Base-by-base conservation (phyloP, 1,140 invertebrate species). In the Acromyrmex echinatior region DNA sequence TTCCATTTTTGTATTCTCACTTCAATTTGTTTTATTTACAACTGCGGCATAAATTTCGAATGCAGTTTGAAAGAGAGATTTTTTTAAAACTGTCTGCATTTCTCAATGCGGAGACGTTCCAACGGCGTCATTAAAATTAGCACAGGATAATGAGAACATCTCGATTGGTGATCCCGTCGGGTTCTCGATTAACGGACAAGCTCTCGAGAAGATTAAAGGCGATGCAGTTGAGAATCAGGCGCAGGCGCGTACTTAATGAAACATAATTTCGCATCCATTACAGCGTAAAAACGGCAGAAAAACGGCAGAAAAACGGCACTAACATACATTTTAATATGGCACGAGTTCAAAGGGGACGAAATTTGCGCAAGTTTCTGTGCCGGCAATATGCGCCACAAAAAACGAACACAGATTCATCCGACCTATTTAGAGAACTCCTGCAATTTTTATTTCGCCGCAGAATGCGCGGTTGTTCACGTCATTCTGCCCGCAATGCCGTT, bases 181-280 rank as follows among this genome's bases (percentile, higher is more conserved):
- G 56, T 74, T 84, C 70, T 84, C 58, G 80, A 76, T 84, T 84
- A 84, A 70, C 70, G 56, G 58, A 84, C 56, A 58, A 51, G 80
- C 80, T 84, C 80, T 84, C 56, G 56, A 76, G 80, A 84, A 84
- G 80, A 84, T 84, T 84, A 84, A 84, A 84, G 80, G 71, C 70
- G 58, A 84, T 76, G 80, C 39, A 84, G 70, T 51, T 74, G 80
- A 49, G 56, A 56, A 76, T 84, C 70, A 56, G 5, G 70, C 70
- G 70, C 80, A 84, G 56, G 56, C 80, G 70, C 70, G 80, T 49
- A 76, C 28, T 84, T 84, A 84, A 84, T 84, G 80, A 84, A 84
- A 84, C 80, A 70, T 84, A 84, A 84, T 84, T 84, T 84, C 45
- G 70, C 70, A 58, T 84, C 80, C 70, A 84, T 84, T 84, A 84